Evolutionary conservation across 2,797 vertebrate species (phyloP), one percentile per base, ranked within the genome.

Genomic region (Takifugu ocellatus): DNA sequence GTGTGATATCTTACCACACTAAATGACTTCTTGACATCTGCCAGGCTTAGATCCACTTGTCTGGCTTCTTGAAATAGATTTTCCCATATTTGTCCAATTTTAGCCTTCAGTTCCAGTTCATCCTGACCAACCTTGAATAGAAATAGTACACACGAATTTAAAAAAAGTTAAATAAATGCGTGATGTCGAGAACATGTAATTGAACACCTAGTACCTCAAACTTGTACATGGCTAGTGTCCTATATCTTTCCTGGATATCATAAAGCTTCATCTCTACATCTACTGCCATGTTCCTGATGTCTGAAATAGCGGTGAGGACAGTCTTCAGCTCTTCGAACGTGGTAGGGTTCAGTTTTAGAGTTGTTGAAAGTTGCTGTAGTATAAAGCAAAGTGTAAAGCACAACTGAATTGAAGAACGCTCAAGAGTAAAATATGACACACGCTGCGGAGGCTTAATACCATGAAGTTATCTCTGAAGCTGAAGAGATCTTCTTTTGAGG

Each of bases 241-340:
- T 91, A 77, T 99, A 98, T 82, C 88, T 84, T 82, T 99, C 97
- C 69, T 90, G 84, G 25, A 97, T 88, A 33, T 97, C 94, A 43
- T 51, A 75, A 72, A 91, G 88, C 24, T 89, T 91, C 70, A 96
- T 65, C 66, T 98, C 96, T 78, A 96, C 94, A 3, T 84, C 54
- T 0, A 96, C 66, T 52, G 96, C 93, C 80, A 94, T 92, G 47
- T 74, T 70, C 72, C 72, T 91, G 74, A 98, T 92, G 59, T 93
- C 77, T 2, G 90, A 87, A 66, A 99, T 96, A 0, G 94, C 92
- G 0, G 79, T 79, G 6, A 99, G 91, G 42, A 99, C 84, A 72
- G 90, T 92, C 84, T 92, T 96, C 56, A 99, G 89, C 58, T 93
- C 89, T 0, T 98, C 92, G 39, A 98, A 89, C 2, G 87, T 90